Evolutionary conservation across 2,888 invertebrate species (phyloP), one percentile per base, ranked within the genome.

Genomic region (Apamea sordens): DNA sequence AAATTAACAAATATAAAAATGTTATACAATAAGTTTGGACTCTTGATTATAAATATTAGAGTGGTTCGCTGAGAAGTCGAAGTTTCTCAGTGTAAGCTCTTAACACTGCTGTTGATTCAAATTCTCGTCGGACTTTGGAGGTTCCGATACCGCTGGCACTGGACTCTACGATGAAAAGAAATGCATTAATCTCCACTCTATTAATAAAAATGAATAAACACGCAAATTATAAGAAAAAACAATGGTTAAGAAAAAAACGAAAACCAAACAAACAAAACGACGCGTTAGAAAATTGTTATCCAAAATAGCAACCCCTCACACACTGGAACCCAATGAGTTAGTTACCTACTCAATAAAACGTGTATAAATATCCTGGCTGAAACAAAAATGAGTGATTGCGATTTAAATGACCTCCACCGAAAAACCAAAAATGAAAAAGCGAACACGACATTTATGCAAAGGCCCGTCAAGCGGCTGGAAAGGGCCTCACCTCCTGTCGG

Each of bases 101-200:
- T 97, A 97, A 96, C 96, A 97, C 93, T 97, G 97, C 92, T 98
- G 97, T 92, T 98, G 97, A 96, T 98, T 98, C 96, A 98, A 97
- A 97, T 98, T 98, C 94, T 98, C 98, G 94, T 98, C 98, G 90
- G 98, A 97, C 92, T 97, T 97, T 93, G 97, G 97, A 92, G 96
- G 96, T 93, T 96, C 97, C 93, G 95, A 94, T 91, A 95, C 94
- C 90, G 97, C 97, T 93, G 98, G 98, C 93, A 97, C 96, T 92
- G 98, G 98, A 96, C 98, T 98, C 98, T 98, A 97, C 83, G 90
- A 89, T 88, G 95, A 95, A 94, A 94, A 94, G 91, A 93, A 91
- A 75, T 44, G 74, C 53, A 76, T 79, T 82, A 73, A 73, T 53
- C n/a, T 21, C 74, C 28, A 71, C 41, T n/a, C n/a, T 44, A 36